These are phyloP conservation scores for Melanerpes formicivorus DNA, from an alignment of 2,113 vertebrate genomes.

Conservation along the genomic window DNA sequence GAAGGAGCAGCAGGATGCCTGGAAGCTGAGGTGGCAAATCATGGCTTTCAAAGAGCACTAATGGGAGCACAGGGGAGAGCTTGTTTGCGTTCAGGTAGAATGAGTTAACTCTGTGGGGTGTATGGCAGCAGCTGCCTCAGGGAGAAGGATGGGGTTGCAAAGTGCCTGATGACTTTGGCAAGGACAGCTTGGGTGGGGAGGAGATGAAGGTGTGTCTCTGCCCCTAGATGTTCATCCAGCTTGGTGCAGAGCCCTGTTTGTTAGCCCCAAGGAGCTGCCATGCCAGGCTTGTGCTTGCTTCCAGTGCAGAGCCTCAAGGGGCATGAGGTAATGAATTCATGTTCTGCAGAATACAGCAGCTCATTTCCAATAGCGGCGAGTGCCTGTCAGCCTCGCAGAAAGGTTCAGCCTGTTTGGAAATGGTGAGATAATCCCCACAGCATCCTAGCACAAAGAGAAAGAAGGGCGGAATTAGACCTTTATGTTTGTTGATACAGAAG, in stretches of 20 bases:
- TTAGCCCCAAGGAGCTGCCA: not conserved
- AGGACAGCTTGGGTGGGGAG: not conserved
- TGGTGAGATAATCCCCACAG: not conserved
- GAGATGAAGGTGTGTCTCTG: too few relatives aligned
- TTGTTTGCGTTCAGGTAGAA: not conserved
- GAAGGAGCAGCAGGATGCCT: not conserved
- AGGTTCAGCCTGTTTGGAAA: not conserved
- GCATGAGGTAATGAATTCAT: not conserved
- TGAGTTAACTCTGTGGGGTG: not conserved
- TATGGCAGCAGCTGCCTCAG: not conserved
- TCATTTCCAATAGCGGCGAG: not conserved
- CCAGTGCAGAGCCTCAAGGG: not conserved
- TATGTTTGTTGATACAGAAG: not conserved
- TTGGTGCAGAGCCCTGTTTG: not conserved
- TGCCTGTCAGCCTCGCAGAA: not conserved
- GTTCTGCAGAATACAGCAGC: not conserved
- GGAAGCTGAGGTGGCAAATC: not conserved
- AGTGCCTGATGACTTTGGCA: not conserved
- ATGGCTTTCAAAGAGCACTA: not conserved
- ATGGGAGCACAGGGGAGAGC: not conserved
- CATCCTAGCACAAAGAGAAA: not conserved
- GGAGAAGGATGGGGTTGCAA: not conserved
- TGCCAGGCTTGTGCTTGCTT: not conserved
- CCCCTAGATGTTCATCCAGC: rapidly evolving
- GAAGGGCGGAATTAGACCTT: not conserved